Conservation (phyloP, 1,140 invertebrate species). For the Zaprionus gabonicus region DNA sequence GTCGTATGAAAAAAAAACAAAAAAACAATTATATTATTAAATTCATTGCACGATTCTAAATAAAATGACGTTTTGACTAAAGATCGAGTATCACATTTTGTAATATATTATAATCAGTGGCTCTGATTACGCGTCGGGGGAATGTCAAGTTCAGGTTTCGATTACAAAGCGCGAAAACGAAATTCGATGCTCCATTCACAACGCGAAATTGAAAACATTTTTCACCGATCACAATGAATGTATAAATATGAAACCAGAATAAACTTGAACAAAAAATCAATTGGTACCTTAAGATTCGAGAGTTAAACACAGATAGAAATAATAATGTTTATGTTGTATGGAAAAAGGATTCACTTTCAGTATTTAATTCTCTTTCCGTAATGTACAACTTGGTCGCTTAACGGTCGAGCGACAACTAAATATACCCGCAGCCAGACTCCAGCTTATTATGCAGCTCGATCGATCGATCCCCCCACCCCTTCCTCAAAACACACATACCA, state of each 20-base stretch:
- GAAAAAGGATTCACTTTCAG: background rate
- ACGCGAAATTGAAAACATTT: slow-evolving; percentile 2
- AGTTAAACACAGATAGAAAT: background rate
- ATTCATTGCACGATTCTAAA: background rate
- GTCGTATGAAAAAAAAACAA: background rate
- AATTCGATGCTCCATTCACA: background rate
- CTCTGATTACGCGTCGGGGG: background rate
- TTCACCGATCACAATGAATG: background rate
- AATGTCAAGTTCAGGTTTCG: slow-evolving; percentile 5
- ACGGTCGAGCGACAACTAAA: slow-evolving; percentile 66
- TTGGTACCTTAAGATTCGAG: slow-evolving; percentile 2
- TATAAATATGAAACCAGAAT: background rate
- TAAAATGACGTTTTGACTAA: slow-evolving; percentile 6
- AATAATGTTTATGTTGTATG: background rate
- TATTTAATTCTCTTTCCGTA: slow-evolving; percentile 1
- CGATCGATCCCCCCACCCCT: slow-evolving; percentile 14
- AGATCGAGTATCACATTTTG: background rate
- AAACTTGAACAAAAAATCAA: slow-evolving; percentile 1
- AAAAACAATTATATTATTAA: background rate
- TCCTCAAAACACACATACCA: background rate
- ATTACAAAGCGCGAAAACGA: slow-evolving; percentile 5
- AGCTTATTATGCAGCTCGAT: slow-evolving; percentile 58
- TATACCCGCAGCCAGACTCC: slow-evolving; percentile 67
- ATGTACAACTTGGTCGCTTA: slow-evolving; percentile 56
- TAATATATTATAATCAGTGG: background rate